These are phyloP conservation scores for Sminthurinus signatus DNA, from an alignment of 1,140 invertebrate species.

Conservation along the genomic window DNA sequence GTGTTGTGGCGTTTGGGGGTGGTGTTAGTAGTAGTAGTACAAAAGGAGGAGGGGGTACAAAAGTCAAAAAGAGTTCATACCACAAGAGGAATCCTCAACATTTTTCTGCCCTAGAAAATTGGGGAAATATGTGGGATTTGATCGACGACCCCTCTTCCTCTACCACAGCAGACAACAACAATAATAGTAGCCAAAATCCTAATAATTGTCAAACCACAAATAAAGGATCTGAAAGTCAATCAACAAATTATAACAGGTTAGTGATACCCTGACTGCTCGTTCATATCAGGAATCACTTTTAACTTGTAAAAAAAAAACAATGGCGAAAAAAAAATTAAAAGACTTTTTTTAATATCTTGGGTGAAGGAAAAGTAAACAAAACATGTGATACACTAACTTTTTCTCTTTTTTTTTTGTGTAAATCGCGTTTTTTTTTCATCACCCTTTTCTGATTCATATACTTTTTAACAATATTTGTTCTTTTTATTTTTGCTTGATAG, in stretches of 20 bases:
- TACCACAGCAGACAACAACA: too few relatives aligned
- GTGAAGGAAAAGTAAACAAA: neutral
- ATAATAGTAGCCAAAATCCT: too few relatives aligned
- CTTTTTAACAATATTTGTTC: too few relatives aligned
- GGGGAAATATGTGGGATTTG: conserved; percentile 34
- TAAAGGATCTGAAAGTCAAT: conserved; percentile 27
- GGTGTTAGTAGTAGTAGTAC: conserved; percentile 32
- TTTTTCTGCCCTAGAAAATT: conserved; percentile 22
- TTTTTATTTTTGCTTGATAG: too few relatives aligned
- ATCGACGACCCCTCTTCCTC: conserved; percentile 17
- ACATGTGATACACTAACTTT: too few relatives aligned
- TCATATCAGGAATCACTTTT: conserved; percentile 27
- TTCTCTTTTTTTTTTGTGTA: too few relatives aligned
- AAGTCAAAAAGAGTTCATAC: conserved; percentile 35
- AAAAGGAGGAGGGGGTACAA: conserved; percentile 39
- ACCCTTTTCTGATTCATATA: too few relatives aligned
- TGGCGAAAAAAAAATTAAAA: conserved; percentile 1
- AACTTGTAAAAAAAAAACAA: too few relatives aligned
- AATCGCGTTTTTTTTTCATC: too few relatives aligned
- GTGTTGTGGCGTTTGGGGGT: conserved; percentile 1
- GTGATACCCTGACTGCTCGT: conserved; percentile 22
- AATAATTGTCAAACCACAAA: conserved; percentile 15
- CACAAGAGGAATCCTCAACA: conserved; percentile 34
- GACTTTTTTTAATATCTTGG: neutral
- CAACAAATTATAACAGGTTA: conserved; percentile 31